Base-by-base conservation (phyloP, 2,113 vertebrate genomes). In the Notechis scutatus region DNA sequence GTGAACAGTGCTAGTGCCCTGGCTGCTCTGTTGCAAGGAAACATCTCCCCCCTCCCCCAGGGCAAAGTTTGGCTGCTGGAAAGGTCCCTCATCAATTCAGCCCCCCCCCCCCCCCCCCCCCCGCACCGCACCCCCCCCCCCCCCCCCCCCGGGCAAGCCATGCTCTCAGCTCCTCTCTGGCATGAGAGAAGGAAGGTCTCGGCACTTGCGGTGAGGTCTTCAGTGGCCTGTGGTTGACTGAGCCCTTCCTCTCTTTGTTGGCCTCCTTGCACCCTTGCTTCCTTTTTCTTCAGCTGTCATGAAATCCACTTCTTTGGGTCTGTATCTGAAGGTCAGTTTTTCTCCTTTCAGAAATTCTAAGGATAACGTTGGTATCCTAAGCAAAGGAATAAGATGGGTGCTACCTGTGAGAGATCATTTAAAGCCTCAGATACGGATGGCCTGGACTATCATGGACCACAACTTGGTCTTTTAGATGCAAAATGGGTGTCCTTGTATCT, bases 51-150 rank as follows among this genome's bases (percentile, higher is more conserved):
- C n/a, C 69, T 15, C n/a, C 15, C 69, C 5, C n/a, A 74, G n/a
- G 5, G n/a, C n/a, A 74, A 74, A 74, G 15, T 74, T 74, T 7
- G n/a, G n/a, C n/a, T 74, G 64, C n/a, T 74, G 5, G 29, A 34
- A 69, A 69, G 64, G 64, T 15, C 29, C 5, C n/a, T 14, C 69
- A 2, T 34, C 5, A 34, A 20, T 34, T 74, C 69, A 39, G 64
- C 1, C 14, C 2, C 2, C 29, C 14, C 4, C 0, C 4, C 4
- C 10, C 4, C 11, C 24, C 1, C 2, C 14, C 0, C 0, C 47
- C 47, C 47, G 1, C 47, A 50, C 47, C 8, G 8, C 47, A 50
- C 10, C 2, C 2, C n/a, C 0, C 11, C 24, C 1, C 2, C 14
- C 0, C 0, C 47, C 47, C 47, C 10, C 2, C 2, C n/a, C 0